Conservation (phyloP, 1,140 invertebrate species). For the Daktulosphaira vitifoliae region DNA sequence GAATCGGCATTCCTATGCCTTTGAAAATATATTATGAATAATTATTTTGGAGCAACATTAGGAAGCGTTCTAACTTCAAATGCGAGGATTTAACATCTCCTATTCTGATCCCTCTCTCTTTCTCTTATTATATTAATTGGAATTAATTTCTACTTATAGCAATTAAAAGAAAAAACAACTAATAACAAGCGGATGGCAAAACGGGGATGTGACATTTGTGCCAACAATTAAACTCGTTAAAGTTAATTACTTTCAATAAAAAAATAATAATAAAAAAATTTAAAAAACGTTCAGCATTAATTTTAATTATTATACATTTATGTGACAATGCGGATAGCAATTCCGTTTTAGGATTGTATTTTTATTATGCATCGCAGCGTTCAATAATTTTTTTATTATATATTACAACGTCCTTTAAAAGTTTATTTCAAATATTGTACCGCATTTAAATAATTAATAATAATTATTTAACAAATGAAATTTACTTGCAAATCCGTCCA, state of each 20-base stretch:
- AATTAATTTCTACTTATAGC: constrained; percentile 32
- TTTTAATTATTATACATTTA: constrained; percentile 34
- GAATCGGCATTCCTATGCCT: too few species aligned
- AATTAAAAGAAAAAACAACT: constrained; percentile 34
- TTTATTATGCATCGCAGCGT: neutral
- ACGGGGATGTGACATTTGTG: constrained; percentile 34
- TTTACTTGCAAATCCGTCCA: too few species aligned
- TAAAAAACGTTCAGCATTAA: constrained; percentile 32
- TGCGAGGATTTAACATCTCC: neutral
- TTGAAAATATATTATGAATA: too few species aligned
- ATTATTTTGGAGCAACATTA: too few species aligned
- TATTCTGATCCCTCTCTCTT: constrained; percentile 1
- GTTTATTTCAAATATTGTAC: too few species aligned
- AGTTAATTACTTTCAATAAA: constrained; percentile 34
- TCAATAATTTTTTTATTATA: too few species aligned
- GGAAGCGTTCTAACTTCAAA: too few species aligned
- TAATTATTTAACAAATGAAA: too few species aligned
- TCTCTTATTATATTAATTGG: constrained; percentile 32
- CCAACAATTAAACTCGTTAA: constrained; percentile 34
- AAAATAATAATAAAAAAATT: constrained; percentile 34
- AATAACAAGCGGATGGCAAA: constrained; percentile 33
- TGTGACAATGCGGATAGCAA: constrained; percentile 28
- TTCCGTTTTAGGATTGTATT: constrained; percentile 24
- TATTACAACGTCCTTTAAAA: too few species aligned
- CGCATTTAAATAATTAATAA: too few species aligned